Conservation (phyloP, 1,140 invertebrate genomes). For the Drosophila sulfurigaster region DNA sequence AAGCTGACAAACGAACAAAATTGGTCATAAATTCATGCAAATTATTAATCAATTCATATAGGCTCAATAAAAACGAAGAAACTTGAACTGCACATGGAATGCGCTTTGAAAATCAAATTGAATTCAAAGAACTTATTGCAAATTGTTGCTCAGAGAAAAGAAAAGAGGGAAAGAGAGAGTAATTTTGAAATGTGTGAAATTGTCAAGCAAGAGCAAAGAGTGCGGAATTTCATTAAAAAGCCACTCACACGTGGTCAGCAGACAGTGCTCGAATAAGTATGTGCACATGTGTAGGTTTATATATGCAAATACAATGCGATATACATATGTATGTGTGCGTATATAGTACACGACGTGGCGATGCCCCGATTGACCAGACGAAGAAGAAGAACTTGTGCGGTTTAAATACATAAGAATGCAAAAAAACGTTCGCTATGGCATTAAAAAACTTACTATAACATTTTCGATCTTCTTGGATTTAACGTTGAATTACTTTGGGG, state of each 20-base stretch:
- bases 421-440: not conserved
- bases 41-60: not conserved
- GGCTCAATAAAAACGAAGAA: not conserved
- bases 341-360: conserved; percentile 2
- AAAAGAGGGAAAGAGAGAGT: not conserved
- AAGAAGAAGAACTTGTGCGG: conserved; percentile 5
- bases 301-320: conserved; percentile 9
- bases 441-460: conserved; percentile 64
- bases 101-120: not conserved
- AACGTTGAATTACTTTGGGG: not conserved
- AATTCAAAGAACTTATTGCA: not conserved
- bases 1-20: too few species aligned
- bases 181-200: not conserved
- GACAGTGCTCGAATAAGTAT: conserved; percentile 16
- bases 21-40: not conserved
- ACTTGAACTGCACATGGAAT: conserved; percentile 8
- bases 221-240: conserved; percentile 11
- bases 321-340: not conserved
- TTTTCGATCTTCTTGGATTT: conserved; percentile 26
- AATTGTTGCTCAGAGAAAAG: not conserved
- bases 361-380: conserved; percentile 12
- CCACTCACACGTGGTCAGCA: conserved; percentile 19
- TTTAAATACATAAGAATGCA: conserved; percentile 7
- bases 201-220: too few species aligned
- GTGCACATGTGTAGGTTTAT: not conserved